Evolutionary conservation across 2,113 vertebrate genomes (phyloP).

Genomic region (Rhinopomastus cyanomelas): DNA sequence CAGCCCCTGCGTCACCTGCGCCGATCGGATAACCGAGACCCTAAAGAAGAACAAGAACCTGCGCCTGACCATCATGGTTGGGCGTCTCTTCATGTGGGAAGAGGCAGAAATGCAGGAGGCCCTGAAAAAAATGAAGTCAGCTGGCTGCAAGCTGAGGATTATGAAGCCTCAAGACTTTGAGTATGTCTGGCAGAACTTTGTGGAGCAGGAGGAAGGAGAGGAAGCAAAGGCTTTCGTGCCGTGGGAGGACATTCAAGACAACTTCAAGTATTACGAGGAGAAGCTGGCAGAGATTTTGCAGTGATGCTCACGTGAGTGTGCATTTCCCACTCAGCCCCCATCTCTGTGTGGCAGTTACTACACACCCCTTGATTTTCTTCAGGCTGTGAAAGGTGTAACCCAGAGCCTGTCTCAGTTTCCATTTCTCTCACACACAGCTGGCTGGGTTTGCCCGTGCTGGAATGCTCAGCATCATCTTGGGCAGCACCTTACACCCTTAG

Average conservation of each 20-base stretch:
- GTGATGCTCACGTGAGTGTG: slow-evolving; percentile 52
- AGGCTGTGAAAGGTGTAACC: neutral
- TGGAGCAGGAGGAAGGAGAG: slow-evolving; percentile 85
- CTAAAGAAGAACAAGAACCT: slow-evolving; percentile 79
- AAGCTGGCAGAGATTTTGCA: slow-evolving; percentile 88
- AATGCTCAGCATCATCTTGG: neutral
- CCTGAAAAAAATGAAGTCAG: slow-evolving; percentile 79
- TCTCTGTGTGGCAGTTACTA: neutral
- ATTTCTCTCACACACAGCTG: accelerated
- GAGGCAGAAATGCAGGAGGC: slow-evolving; percentile 85
- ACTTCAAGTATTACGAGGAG: slow-evolving; percentile 90
- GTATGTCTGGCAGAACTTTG: slow-evolving; percentile 93
- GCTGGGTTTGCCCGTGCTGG: neutral
- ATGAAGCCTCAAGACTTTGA: slow-evolving; percentile 96
- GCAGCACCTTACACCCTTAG: neutral
- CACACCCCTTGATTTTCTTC: neutral
- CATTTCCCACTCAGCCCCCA: neutral
- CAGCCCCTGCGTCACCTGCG: slow-evolving; percentile 87
- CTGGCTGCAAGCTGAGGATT: slow-evolving; percentile 87
- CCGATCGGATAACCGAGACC: slow-evolving; percentile 77
- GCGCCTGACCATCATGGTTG: slow-evolving; percentile 81
- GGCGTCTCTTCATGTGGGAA: slow-evolving; percentile 93
- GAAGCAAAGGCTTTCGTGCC: slow-evolving; percentile 80
- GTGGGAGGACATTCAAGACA: slow-evolving; percentile 97
- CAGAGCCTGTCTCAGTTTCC: neutral